phyloP scores from a whole-genome alignment of 2,113 vertebrate genomes.

The Nannobrachium achirus region DNA sequence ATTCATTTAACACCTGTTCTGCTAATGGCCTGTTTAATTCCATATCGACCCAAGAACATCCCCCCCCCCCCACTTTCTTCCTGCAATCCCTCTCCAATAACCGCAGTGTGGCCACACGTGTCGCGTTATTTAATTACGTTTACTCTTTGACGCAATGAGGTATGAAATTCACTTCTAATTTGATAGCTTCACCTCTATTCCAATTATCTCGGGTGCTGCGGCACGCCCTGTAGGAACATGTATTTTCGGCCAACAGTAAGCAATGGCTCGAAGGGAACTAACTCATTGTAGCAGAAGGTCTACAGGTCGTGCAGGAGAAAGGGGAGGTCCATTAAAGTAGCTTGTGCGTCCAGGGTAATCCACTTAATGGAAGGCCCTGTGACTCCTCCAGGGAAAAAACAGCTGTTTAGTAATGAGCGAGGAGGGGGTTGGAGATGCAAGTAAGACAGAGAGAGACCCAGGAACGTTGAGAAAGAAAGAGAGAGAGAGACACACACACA shows the following conservation, averaged over 20 bases:
- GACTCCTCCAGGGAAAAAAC: conserved; percentile 25
- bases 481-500: conserved; percentile 11
- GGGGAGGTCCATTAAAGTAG: conserved; percentile 65
- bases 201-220: conserved; percentile 24
- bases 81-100: neutral
- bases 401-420: conserved; percentile 31
- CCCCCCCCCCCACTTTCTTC: neutral
- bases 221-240: conserved; percentile 19
- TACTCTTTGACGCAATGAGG: conserved; percentile 16
- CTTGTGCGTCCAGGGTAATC: conserved; percentile 64
- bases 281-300: conserved; percentile 47
- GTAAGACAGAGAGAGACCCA: neutral
- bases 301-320: conserved; percentile 54
- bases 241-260: conserved; percentile 45
- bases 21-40: conserved; percentile 17
- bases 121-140: conserved; percentile 34
- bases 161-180: conserved; percentile 37
- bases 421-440: conserved; percentile 6
- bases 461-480: neutral
- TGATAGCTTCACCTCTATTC: conserved; percentile 8
- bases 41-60: neutral
- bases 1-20: conserved; percentile 45
- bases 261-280: conserved; percentile 28
- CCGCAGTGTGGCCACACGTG: conserved; percentile 1
- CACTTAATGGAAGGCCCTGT: conserved; percentile 62